Percentiles rank a stretch among this genome's conserved stretches.
Conservation (phyloP, 2,113 vertebrate genomes). For the Capreolus pygargus region DNA sequence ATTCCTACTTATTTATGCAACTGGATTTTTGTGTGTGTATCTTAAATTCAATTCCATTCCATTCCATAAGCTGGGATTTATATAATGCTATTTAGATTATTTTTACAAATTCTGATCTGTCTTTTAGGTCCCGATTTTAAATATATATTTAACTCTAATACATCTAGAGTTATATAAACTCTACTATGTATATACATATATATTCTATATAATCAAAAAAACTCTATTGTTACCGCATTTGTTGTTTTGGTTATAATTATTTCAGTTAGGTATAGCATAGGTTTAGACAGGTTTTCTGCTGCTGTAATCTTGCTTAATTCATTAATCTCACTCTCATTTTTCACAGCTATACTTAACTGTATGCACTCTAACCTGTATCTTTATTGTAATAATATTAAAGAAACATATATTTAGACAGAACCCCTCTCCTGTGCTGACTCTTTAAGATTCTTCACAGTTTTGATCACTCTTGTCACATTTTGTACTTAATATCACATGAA, state of each 20-base stretch:
- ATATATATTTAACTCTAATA: background rate
- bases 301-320: background rate
- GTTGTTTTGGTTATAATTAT: background rate
- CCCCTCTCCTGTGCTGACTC: fast-evolving
- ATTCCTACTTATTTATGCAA: background rate
- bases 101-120: background rate
- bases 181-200: background rate
- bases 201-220: background rate
- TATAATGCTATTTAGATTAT: background rate
- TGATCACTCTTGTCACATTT: background rate
- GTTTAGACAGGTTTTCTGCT: background rate
- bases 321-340: background rate
- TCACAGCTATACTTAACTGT: background rate
- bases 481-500: background rate
- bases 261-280: background rate
- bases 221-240: background rate
- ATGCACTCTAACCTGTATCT: background rate
- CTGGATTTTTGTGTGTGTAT: background rate
- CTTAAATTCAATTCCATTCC: background rate
- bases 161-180: background rate
- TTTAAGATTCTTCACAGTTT: background rate
- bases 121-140: background rate
- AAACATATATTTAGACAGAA: background rate
- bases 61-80: background rate
- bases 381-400: background rate